Base-by-base conservation (phyloP, 2,888 invertebrate genomes). In the Oxyscelio sp. region DNA sequence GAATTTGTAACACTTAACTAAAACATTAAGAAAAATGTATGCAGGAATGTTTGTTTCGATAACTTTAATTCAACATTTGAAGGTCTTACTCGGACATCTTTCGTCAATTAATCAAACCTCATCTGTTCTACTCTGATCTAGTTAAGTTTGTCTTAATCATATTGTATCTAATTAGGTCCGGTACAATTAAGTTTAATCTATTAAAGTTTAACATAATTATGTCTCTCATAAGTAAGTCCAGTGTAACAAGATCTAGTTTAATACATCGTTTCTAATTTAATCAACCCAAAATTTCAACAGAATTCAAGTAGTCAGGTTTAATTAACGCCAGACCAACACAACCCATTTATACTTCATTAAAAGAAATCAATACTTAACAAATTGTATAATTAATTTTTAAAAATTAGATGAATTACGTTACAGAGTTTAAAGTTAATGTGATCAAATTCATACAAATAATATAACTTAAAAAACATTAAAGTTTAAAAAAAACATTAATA, bases 161-260 rank as follows among this genome's bases (percentile, higher is more conserved):
- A 19, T 50, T 63, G 43, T 27, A 50, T 63, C 54, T 81, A 81
- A 74, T 81, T 70, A 74, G 43, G 68, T 56, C 56, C 63, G 19
- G 40, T 43, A 45, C 50, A 70, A 63, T 82, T 61, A 75, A 63
- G 50, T 70, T 70, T 40, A 82, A 82, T 82, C 70, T 82, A 75
- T 81, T 68, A 61, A 75, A 81, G 70, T 81, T 81, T 31, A 27
- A 19, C 70, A 13, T 70, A 56, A 70, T 68, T 63, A 40, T 80
- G 34, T 66, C 34, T 61, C 56, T 40, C 31, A 52, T 43, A 54
- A 61, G 38, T 63, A 45, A 74, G 70, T 81, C 81, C 63, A 48
- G 61, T 56, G 24, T 70, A 74, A 61, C 54, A 21, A n/a, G 50
- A 50, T 59, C 48, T 50, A 45, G 56, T 74, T 68, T 74, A 68